Evolutionary conservation across 1,140 invertebrate genomes (phyloP).

Genomic region (Lepidurus arcticus): DNA sequence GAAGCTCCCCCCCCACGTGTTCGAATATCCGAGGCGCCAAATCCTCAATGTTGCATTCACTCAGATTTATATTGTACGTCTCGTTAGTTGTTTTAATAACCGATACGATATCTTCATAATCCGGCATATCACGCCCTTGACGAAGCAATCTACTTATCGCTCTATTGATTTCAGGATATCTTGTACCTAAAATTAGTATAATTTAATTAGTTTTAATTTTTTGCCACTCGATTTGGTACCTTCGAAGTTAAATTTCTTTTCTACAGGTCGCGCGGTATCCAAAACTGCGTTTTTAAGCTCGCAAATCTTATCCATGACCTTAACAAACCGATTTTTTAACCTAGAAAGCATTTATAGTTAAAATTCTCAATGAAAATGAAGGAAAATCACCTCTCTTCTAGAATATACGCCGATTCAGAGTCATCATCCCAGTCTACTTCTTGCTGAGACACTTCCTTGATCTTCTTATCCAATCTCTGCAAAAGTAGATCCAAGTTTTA

Average conservation of each 20-base stretch:
- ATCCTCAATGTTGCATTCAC: constrained; percentile 24
- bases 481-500: neutral
- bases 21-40: constrained; percentile 23
- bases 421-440: constrained; percentile 28
- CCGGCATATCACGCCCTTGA: constrained; percentile 18
- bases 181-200: constrained; percentile 15
- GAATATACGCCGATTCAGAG: neutral
- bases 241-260: neutral
- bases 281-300: neutral
- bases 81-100: constrained; percentile 14
- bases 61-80: neutral
- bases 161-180: constrained; percentile 30
- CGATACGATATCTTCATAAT: constrained; percentile 23
- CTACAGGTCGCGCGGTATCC: neutral
- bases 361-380: neutral
- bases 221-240: neutral
- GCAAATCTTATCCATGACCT: neutral
- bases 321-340: constrained; percentile 7
- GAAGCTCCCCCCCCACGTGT: neutral
- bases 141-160: constrained; percentile 16
- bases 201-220: neutral
- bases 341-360: neutral
- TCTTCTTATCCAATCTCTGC: constrained; percentile 29
- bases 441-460: constrained; percentile 25
- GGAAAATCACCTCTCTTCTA: constrained; percentile 16